phyloP scores from a whole-genome alignment of 37 sponge, comb jelly and placozoan genomes.

The Chondrosia reniformis region DNA sequence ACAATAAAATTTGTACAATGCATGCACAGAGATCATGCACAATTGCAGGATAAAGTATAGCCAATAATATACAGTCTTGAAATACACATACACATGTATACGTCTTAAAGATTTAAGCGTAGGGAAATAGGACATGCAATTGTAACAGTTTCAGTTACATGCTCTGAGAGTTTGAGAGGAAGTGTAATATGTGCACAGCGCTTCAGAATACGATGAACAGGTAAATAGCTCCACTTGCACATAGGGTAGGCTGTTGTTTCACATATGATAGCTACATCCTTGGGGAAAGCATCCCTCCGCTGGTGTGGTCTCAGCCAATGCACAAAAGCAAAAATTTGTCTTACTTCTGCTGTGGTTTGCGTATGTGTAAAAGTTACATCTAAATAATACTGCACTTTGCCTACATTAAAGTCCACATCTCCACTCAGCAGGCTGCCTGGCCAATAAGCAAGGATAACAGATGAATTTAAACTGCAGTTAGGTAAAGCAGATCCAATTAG shows the following conservation, averaged over 20 bases:
- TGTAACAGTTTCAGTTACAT: constrained; percentile 19
- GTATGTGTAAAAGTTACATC: neutral
- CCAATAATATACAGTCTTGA: neutral
- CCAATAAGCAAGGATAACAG: constrained; percentile 37
- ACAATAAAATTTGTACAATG: neutral
- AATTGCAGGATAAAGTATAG: neutral
- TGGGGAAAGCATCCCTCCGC: constrained; percentile 16
- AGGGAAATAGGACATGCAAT: constrained; percentile 35
- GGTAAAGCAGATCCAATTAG: constrained; percentile 32
- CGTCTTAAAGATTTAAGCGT: constrained; percentile 2
- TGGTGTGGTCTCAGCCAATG: constrained; percentile 36
- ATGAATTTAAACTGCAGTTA: constrained; percentile 14
- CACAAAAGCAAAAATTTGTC: constrained; percentile 32
- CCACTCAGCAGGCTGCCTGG: constrained; percentile 19
- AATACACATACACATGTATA: neutral
- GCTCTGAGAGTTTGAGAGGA: neutral
- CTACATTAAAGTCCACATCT: constrained; percentile 16
- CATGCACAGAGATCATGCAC: neutral
- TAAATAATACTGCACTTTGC: constrained; percentile 33
- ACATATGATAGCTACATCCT: constrained; percentile 31
- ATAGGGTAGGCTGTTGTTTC: neutral
- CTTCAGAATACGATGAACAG: constrained; percentile 37
- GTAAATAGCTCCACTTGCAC: constrained; percentile 29
- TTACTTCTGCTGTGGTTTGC: neutral
- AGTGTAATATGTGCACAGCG: constrained; percentile 24